Evolutionary conservation across 2,113 vertebrate species (phyloP).

Genomic region (Ceyx melanurus): DNA sequence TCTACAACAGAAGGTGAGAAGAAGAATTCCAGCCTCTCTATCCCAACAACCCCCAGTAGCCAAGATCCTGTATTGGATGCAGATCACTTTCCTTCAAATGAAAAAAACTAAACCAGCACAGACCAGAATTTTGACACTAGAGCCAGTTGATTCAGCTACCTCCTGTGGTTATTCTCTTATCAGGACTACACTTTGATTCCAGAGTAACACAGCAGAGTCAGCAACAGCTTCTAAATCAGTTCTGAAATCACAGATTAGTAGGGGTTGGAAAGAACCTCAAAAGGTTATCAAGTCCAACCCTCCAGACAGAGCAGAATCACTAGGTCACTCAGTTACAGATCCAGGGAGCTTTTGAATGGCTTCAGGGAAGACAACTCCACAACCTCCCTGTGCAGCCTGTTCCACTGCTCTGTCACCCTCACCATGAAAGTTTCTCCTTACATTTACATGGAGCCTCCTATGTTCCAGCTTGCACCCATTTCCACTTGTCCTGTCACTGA

Average conservation of each 20-base stretch:
- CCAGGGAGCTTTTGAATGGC: no score
- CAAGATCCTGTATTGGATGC: background rate
- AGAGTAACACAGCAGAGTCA: background rate
- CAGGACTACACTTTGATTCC: accelerated
- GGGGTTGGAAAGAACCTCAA: no score
- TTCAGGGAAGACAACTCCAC: no score
- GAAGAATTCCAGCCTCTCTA: background rate
- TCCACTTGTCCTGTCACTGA: no score
- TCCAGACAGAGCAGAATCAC: no score
- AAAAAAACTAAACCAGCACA: background rate
- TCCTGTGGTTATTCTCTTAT: background rate
- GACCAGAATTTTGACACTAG: background rate
- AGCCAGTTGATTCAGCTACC: background rate
- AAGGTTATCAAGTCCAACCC: no score
- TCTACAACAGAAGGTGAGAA: background rate
- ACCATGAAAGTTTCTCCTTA: no score
- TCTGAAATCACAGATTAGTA: background rate
- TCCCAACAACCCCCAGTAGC: background rate
- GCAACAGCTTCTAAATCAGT: background rate
- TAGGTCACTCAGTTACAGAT: no score
- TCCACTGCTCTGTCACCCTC: no score
- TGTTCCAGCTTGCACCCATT: no score
- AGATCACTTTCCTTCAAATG: background rate
- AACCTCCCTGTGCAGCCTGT: no score
- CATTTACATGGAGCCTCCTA: no score